Conservation (phyloP, 2,888 invertebrate genomes). For the Ochlodes sylvanus region DNA sequence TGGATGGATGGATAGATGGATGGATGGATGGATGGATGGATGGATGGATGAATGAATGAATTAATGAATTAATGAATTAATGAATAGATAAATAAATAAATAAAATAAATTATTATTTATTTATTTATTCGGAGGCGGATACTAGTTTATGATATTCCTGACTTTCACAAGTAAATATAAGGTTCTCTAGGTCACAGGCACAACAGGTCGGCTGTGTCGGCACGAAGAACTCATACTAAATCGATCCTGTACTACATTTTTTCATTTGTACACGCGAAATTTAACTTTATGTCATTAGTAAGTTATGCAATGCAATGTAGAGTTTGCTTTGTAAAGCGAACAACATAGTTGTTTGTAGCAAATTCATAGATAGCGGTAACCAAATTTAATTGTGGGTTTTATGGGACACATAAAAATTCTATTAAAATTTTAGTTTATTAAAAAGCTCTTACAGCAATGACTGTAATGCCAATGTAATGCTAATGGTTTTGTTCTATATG, state of each 20-base stretch:
- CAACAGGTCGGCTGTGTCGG: conserved; percentile 58
- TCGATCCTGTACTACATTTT: conserved; percentile 54
- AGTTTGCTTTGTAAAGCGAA: neutral
- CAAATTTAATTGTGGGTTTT: neutral
- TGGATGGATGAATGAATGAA: too few species aligned
- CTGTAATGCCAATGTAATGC: too few species aligned
- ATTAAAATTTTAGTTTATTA: too few species aligned
- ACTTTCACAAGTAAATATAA: conserved; percentile 74
- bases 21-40: too few species aligned
- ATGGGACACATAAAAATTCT: neutral
- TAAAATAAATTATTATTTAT: too few species aligned
- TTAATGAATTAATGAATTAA: too few species aligned
- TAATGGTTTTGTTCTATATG: too few species aligned
- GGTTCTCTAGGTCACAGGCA: conserved; percentile 77
- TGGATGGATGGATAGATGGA: too few species aligned
- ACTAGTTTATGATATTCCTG: conserved; percentile 46
- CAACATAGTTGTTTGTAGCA: neutral
- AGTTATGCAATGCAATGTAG: too few species aligned
- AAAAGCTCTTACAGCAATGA: too few species aligned
- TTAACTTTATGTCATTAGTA: neutral
- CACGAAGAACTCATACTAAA: conserved; percentile 69
- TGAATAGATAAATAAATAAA: too few species aligned
- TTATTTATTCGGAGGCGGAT: neutral
- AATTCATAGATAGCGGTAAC: neutral
- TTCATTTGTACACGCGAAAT: neutral